Base-by-base conservation (phyloP, 2,113 vertebrate species). In the Hippopotamus amphibius region DNA sequence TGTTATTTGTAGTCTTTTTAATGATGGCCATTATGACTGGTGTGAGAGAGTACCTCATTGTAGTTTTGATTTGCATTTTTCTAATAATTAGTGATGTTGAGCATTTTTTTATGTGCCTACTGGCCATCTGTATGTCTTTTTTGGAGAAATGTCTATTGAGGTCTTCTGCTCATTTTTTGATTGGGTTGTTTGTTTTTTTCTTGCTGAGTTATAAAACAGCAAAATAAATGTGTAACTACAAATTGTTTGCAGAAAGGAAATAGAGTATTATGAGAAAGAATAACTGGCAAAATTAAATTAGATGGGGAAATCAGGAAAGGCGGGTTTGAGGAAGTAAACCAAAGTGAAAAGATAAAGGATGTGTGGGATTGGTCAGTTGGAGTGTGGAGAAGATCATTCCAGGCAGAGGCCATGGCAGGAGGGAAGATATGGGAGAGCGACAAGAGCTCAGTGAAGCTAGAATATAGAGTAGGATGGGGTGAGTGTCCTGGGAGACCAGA, bases 221-320 rank as follows among this genome's bases (percentile, higher is more conserved):
- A 93, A 57, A 15, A 82, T 90, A 77, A 57, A 69, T 55, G n/a
- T 41, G 13, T 71, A 59, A 16, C 50, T 88, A 48, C 21, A 83
- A 71, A 84, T 83, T 94, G 48, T 69, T 77, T 91, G 19, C 48
- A 80, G 65, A 74, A 80, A 74, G 33, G 55, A 88, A 85, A 30
- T 50, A 59, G 30, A 12, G 24, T 24, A 46, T 26, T 37, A 11
- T 21, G 9, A 80, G 57, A 43, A 53, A 28, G 7, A 72, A 21
- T 50, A 68, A n/a, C 37, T 59, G 57, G 59, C 63, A 7, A 53
- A 57, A 79, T 59, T 21, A 33, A 50, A 37, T 55, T 69, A 46
- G 74, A 41, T 22, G 63, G 53, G 53, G 13, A 33, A 74, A 33
- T 55, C 65, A 33, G 57, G 28, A 85, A 80, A 85, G 33, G 28